Percentiles rank a stretch among this genome's conserved stretches.
Evolutionary conservation across 2,113 vertebrate species (phyloP).

Genomic region (Thunnus thynnus): DNA sequence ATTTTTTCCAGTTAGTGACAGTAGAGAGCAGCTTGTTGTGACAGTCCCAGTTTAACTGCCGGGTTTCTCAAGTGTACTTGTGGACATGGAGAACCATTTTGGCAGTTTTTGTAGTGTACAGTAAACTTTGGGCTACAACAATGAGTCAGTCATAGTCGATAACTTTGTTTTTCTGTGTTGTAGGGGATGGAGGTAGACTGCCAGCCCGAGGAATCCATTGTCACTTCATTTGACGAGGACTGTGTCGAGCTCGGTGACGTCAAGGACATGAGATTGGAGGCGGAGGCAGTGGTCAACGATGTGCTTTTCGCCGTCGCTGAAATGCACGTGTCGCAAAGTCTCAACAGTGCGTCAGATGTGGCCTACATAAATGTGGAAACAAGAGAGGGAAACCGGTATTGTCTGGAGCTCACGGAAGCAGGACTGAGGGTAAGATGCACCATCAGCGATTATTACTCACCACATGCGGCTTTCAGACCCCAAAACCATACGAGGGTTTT

Average conservation of each 20-base stretch:
- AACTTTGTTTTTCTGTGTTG: conserved; percentile 1
- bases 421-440: conserved; percentile 91
- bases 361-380: conserved; percentile 97
- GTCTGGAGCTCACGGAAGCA: conserved; percentile 95
- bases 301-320: conserved; percentile 94
- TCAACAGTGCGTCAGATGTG: conserved; percentile 89
- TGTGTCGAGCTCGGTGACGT: conserved; percentile 87
- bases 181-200: conserved; percentile 93
- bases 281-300: conserved; percentile 95
- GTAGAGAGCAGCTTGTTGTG: not conserved
- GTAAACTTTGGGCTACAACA: not conserved
- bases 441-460: not conserved
- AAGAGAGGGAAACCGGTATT: conserved; percentile 91
- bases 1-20: too few relatives aligned
- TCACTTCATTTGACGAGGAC: conserved; percentile 86
- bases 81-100: not conserved
- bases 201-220: conserved; percentile 87
- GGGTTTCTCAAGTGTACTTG: not conserved
- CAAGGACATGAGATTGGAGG: conserved; percentile 97
- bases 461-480: not conserved
- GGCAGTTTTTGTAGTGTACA: not conserved
- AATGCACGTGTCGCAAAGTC: conserved; percentile 94
- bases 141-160: not conserved
- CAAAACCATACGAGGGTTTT: not conserved
- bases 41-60: not conserved